phyloP scores from a whole-genome alignment of 2,113 vertebrate species.

The Rhinopomastus cyanomelas region DNA sequence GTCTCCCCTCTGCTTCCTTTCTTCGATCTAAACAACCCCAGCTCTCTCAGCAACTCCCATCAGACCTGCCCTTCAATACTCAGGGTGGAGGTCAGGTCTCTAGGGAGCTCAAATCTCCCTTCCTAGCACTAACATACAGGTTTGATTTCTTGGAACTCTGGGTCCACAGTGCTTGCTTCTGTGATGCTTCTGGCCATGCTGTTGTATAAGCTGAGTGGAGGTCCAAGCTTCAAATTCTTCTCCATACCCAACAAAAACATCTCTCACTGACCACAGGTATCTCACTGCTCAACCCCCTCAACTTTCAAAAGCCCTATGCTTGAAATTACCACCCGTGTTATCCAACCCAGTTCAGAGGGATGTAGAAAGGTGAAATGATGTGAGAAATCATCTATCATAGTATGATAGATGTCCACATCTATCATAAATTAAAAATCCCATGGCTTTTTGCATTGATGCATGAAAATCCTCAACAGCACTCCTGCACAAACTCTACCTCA shows the following conservation, averaged over 20 bases:
- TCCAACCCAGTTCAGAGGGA: not conserved
- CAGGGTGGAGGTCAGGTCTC: not conserved
- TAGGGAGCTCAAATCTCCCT: not conserved
- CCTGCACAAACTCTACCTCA: not conserved
- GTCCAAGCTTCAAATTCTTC: not conserved
- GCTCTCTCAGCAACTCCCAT: too few relatives aligned
- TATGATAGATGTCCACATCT: too few relatives aligned
- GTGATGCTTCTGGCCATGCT: not conserved
- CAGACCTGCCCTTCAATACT: too few relatives aligned
- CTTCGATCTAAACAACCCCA: too few relatives aligned
- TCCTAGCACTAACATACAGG: not conserved
- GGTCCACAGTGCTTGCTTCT: not conserved
- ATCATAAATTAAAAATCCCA: not conserved
- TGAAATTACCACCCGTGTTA: too few relatives aligned
- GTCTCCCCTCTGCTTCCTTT: too few relatives aligned
- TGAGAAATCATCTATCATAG: too few relatives aligned
- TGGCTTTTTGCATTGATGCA: rapidly evolving
- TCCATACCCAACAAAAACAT: not conserved
- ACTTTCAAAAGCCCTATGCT: not conserved
- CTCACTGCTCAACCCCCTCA: not conserved
- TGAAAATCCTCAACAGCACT: not conserved
- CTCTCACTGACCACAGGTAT: not conserved
- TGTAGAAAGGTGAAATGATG: rapidly evolving
- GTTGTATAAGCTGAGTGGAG: not conserved
- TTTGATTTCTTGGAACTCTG: rapidly evolving